Conservation (phyloP, 2,888 invertebrate species). For the Lepidocyrtinus sp. region DNA sequence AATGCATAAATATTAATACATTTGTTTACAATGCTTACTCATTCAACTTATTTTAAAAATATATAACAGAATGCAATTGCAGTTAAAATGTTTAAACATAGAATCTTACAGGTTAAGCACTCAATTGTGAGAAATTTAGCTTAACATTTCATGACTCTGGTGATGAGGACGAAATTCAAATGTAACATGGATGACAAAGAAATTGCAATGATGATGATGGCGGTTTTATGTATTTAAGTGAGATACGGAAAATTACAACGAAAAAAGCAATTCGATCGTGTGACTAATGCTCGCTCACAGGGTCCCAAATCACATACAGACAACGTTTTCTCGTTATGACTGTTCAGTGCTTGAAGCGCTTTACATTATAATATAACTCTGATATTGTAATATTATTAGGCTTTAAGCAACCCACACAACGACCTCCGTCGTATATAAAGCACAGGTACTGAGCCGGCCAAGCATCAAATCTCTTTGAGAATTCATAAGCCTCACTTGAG, state of each 20-base stretch:
- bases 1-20: no score
- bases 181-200: constrained; percentile 19
- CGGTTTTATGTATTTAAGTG: constrained; percentile 7
- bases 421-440: constrained; percentile 56
- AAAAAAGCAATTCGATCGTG: constrained; percentile 21
- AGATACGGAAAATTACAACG: constrained; percentile 15
- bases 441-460: constrained; percentile 39
- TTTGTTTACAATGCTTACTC: no score
- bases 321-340: not conserved
- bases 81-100: not conserved
- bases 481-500: constrained; percentile 41
- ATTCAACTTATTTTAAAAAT: not conserved
- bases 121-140: constrained; percentile 18
- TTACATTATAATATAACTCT: not conserved
- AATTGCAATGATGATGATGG: constrained; percentile 22
- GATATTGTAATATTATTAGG: not conserved
- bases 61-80: not conserved
- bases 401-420: constrained; percentile 19
- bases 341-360: constrained; percentile 4
- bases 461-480: constrained; percentile 51
- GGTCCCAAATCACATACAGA: constrained; percentile 4
- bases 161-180: constrained; percentile 24
- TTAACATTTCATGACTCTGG: constrained; percentile 20
- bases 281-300: not conserved
- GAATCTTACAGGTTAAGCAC: not conserved